Conservation (phyloP, 2,113 vertebrate genomes). For the Vulpes vulpes region DNA sequence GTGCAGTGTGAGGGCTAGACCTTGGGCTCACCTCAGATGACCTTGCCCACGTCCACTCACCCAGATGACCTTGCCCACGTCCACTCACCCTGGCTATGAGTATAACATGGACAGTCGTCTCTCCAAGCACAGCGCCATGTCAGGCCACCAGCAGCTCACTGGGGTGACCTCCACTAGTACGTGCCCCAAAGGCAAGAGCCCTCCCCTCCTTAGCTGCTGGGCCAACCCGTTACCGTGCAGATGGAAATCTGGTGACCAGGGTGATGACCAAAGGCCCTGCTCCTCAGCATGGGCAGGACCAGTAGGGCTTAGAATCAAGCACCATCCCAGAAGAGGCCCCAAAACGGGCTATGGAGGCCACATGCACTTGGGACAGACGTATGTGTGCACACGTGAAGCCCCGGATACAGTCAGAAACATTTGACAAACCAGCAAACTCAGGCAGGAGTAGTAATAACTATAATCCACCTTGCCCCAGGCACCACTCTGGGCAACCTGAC, state of each 20-base stretch:
- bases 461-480: fast-evolving
- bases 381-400: neutral
- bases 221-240: neutral
- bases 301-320: neutral
- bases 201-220: neutral
- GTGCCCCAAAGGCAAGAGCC: neutral
- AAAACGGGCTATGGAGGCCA: neutral
- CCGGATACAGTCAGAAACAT: neutral
- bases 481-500: fast-evolving
- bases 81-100: neutral
- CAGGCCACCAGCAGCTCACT: neutral
- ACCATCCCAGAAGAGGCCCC: neutral
- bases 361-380: fast-evolving
- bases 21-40: neutral
- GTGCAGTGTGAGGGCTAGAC: neutral
- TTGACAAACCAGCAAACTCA: fast-evolving
- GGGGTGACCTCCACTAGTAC: fast-evolving
- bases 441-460: fast-evolving
- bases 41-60: neutral
- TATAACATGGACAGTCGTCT: fast-evolving
- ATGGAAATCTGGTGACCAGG: too few species aligned
- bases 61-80: neutral
- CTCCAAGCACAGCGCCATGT: fast-evolving
- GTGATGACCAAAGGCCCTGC: neutral
- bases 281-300: neutral